Base-by-base conservation (phyloP, 1,140 invertebrate species). In the Hesperophylax magnus region DNA sequence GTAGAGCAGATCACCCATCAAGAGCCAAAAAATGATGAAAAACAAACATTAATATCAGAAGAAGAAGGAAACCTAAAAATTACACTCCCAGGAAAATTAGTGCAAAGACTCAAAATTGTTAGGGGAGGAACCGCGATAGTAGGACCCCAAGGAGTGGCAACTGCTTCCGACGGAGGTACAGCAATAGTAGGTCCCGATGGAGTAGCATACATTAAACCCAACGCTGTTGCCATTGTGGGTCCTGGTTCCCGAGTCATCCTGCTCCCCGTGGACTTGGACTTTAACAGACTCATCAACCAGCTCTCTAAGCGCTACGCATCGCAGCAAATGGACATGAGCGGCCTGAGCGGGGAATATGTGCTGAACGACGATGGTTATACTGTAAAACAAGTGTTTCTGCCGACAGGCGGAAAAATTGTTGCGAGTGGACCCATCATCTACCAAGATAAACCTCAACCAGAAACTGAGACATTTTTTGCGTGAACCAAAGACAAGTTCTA, bases 111-210 rank as follows among this genome's bases (percentile, higher is more conserved):
- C 9, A 93, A 91, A 85, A 93, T 95, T 9, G 89, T 92, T 67
- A 91, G 91, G 86, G 94, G 94, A 8, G 94, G 94, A 17, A 93
- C 95, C 0, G 94, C 94, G 0, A 94, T 95, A 31, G 94, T 94
- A 2, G 94, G 94, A 0, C 94, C 94, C 0, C 93, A 93, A 9
- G 94, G 94, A 63, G 92, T 94, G 54, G 94, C 94, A 0, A 94
- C 93, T 2, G 93, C 94, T 1, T 94, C 93, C 8, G 92, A 91
- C 81, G 94, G 94, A 3, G 94, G 94, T 8, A 94, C 93, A 1
- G 94, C 94, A 0, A 94, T 95, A 56, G 94, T 95, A 1, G 94
- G 94, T 5, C 93, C 94, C 7, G 93, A 93, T 11, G 94, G 94
- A 0, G 89, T 93, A 34, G 94, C 93, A 0, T 93, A 94, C 77